These are phyloP conservation scores for Lutjanus argentimaculatus DNA, from an alignment of 2,797 vertebrate species.

Conservation along the genomic window DNA sequence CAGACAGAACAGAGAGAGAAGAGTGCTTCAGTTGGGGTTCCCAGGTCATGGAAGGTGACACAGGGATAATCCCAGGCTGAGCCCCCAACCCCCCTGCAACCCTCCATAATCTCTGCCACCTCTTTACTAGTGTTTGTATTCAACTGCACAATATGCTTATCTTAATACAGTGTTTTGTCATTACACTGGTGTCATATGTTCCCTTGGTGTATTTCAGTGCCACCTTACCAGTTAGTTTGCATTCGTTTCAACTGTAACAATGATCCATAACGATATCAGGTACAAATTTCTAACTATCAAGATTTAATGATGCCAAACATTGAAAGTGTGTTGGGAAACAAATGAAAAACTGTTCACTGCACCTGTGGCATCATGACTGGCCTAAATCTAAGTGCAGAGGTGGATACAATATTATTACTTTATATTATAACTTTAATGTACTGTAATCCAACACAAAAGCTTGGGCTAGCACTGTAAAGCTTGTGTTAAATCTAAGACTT, in stretches of 20 bases:
- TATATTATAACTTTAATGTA: too few relatives aligned
- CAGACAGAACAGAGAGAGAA: neutral
- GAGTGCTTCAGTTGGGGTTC: neutral
- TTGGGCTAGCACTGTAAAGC: neutral
- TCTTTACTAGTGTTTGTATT: conserved; percentile 22
- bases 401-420: too few relatives aligned
- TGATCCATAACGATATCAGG: neutral
- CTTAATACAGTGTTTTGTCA: neutral
- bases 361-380: neutral
- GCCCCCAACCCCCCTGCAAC: neutral
- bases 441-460: neutral
- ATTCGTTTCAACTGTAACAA: too few relatives aligned
- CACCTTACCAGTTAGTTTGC: neutral
- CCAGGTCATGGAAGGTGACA: conserved; percentile 33
- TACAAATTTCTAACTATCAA: neutral
- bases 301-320: neutral
- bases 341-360: neutral
- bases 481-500: neutral
- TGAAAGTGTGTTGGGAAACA: neutral
- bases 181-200: neutral
- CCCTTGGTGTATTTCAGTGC: neutral
- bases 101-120: neutral
- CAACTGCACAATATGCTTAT: neutral
- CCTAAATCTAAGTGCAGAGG: neutral
- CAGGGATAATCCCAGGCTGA: conserved; percentile 40